Evolutionary conservation across 2,113 vertebrate species (phyloP).

Genomic region (Scortum barcoo): DNA sequence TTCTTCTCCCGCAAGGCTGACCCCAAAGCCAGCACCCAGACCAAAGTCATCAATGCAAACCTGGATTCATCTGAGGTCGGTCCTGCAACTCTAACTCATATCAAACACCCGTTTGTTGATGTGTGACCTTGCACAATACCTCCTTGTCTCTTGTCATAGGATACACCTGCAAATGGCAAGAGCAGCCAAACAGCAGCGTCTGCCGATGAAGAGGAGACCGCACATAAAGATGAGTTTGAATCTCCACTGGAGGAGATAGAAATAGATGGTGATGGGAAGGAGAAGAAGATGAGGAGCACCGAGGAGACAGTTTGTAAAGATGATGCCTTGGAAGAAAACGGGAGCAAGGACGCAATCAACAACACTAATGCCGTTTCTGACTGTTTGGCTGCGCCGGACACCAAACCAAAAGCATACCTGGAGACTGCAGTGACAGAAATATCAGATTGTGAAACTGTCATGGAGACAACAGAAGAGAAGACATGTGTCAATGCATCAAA

Average conservation of each 20-base stretch:
- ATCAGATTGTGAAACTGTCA: neutral
- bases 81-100: neutral
- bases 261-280: fast-evolving
- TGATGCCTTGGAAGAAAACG: neutral
- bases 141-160: slow-evolving; percentile 26
- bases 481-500: neutral
- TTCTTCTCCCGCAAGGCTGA: slow-evolving; percentile 75
- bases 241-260: neutral
- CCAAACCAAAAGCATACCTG: neutral
- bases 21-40: slow-evolving; percentile 33
- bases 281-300: neutral
- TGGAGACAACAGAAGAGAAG: neutral
- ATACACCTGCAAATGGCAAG: slow-evolving; percentile 21
- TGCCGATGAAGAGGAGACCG: neutral
- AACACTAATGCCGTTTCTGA: neutral
- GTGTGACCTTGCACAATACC: neutral
- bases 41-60: slow-evolving; percentile 17
- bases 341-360: neutral
- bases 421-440: neutral
- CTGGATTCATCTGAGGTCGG: slow-evolving; percentile 52
- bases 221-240: neutral
- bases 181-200: slow-evolving; percentile 7
- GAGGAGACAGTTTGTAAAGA: neutral
- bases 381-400: neutral
- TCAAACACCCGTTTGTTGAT: neutral